Base-by-base conservation (phyloP, 2,113 vertebrate species). In the Axis porcinus region DNA sequence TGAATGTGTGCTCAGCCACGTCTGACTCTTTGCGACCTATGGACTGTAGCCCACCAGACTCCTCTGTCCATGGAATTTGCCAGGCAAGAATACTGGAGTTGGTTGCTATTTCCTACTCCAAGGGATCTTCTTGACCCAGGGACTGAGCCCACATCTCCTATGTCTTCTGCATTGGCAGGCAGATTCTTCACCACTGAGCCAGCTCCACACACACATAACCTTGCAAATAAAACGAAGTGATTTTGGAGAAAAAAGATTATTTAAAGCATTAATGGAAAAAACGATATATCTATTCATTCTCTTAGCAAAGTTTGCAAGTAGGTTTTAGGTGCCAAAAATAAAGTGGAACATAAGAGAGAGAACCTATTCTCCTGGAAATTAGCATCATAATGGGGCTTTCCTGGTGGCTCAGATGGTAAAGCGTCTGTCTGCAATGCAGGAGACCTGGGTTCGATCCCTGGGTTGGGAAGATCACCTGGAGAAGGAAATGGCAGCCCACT, bases 191-290 rank as follows among this genome's bases (percentile, higher is more conserved):
- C 12, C 36, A 14, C 70, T 76, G 23, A 76, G 40, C 21, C 36
- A 76, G 14, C 3, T 17, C 5, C 55, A 6, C 23, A 15, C 36
- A 19, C 3, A 54, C 12, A n/a, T 40, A 89, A 30, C 91, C 5
- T 86, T 86, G 13, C n/a, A 89, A 95, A 86, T 43, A 94, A 94
- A 91, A 92, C 27, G 54, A 95, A 64, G 52, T 86, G 10, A 86
- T 87, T 87, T 81, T 6, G 57, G 40, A 7, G 3, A 5, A 54
- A 81, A 89, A 54, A 14, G 23, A 82, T 91, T 7, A 40, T 64
- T 82, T 58, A 96, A 74, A 86, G 0, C 47, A 58, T 79, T 27
- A 52, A 78, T 76, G 10, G 15, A 88, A 95, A 54, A 54, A 86
- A 67, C 57, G 5, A 21, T 62, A 4, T 25, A 47, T 40, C 76